These are phyloP conservation scores for Phodopus roborovskii DNA, from an alignment of 2,113 vertebrate genomes.

Conservation along the genomic window DNA sequence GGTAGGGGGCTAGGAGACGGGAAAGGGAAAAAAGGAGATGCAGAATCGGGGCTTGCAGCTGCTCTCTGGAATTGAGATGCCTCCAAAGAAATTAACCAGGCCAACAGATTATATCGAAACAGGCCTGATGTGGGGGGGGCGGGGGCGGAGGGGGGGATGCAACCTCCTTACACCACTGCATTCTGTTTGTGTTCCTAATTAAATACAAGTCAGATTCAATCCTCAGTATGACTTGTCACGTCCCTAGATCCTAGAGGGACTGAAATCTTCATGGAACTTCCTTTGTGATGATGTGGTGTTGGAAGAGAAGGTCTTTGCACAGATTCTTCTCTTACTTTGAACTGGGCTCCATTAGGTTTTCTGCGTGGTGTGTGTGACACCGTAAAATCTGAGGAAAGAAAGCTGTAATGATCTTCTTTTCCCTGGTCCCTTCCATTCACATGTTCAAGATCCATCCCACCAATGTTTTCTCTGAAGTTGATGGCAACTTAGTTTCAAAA, in stretches of 20 bases:
- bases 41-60: too few relatives aligned
- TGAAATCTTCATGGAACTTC: not conserved
- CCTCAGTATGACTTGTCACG: accelerated
- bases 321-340: not conserved
- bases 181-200: not conserved
- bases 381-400: not conserved
- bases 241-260: not conserved
- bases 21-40: too few relatives aligned
- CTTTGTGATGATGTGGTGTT: not conserved
- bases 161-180: accelerated
- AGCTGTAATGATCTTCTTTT: not conserved
- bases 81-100: too few relatives aligned
- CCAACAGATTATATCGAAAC: too few relatives aligned
- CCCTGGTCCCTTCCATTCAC: not conserved
- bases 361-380: not conserved
- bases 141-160: too few relatives aligned
- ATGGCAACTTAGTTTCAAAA: too few relatives aligned
- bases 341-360: not conserved
- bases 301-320: not conserved
- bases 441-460: not conserved
- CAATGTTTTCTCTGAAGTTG: too few relatives aligned
- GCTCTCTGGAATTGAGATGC: too few relatives aligned
- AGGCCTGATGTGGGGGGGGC: too few relatives aligned
- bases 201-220: not conserved
- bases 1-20: too few relatives aligned